Evolutionary conservation across 30 jellyfish, hydroid and myxozoan species (phyloP), one percentile per base, ranked within the genome.

Genomic region (Sanderia malayensis): DNA sequence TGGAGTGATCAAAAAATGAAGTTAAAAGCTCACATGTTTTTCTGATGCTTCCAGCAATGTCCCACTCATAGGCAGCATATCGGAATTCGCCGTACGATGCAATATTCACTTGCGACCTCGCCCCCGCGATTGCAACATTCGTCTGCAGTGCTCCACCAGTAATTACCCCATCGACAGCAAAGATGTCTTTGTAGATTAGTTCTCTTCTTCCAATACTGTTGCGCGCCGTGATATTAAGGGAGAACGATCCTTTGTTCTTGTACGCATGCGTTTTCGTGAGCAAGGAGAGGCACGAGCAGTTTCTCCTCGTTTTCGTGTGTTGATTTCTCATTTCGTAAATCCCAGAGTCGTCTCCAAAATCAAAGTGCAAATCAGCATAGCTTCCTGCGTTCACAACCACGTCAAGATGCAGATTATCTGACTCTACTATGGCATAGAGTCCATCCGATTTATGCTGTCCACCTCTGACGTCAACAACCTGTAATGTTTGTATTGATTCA

Each of bases 311-410:
- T 15, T 32, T 27, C 26, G 31, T 13, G 34, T 66, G 46, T 41
- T 34, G 57, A 0, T 47, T 70, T 65, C 26, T 33, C 22, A 55
- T 76, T 0, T n/a, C 13, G 4, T 34, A 29, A 44, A 44, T 21
- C 8, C 53, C 32, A 25, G 58, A 25, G 23, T 65, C 69, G 31
- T 78, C 89, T 10, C 89, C 89, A 66, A 78, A 78, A 55, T 66
- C 69, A 31, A 78, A 67, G 24, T 44, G 75, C 15, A 78, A 49
- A 2, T 23, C 58, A 2, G 89, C 89, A 21, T 46, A 78, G 32
- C 89, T 78, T 6, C 89, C 89, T 3, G 89, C 89, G 32, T 64
- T 78, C 1, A 78, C 82, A 10, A 66, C 46, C 19, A 78, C 82
- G 26, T 78, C 89, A 27, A 65, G 18, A 30, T 46, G 79, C 21